Percentiles rank a stretch among this genome's conserved stretches.
These are phyloP conservation scores for Oscheius sp. DNA, from an alignment of 2,888 invertebrate genomes.

Conservation along the genomic window DNA sequence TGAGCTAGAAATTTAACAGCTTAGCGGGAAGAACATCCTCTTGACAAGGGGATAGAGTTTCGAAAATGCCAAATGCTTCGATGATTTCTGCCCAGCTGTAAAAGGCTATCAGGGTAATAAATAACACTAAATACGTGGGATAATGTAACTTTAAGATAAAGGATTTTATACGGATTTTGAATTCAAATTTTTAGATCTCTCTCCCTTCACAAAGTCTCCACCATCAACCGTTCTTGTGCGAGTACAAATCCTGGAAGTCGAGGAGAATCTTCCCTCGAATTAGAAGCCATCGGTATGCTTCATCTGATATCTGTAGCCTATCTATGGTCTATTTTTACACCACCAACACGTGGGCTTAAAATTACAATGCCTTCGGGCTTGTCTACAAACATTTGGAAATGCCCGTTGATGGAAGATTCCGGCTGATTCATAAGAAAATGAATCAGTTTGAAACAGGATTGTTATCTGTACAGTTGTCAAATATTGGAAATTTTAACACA, in stretches of 20 bases:
- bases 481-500: neutral
- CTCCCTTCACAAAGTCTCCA: slow-evolving; percentile 62
- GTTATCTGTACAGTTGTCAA: too few relatives aligned
- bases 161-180: neutral
- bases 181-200: slow-evolving; percentile 54
- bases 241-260: slow-evolving; percentile 46
- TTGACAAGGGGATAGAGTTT: neutral
- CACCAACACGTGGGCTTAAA: neutral
- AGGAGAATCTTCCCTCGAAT: slow-evolving; percentile 58
- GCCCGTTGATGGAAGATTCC: too few relatives aligned
- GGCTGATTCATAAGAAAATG: too few relatives aligned
- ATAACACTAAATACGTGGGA: neutral
- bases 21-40: neutral
- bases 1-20: neutral
- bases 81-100: neutral
- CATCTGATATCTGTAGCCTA: too few relatives aligned
- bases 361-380: too few relatives aligned
- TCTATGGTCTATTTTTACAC: neutral
- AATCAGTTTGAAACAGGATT: too few relatives aligned
- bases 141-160: neutral
- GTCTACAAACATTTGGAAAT: too few relatives aligned
- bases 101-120: neutral
- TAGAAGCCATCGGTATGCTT: slow-evolving; percentile 59
- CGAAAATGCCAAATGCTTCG: too few relatives aligned
- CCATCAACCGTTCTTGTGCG: slow-evolving; percentile 56